These are phyloP conservation scores for Drosophila pallidifrons DNA, from an alignment of 1,140 invertebrate genomes.

Conservation along the genomic window DNA sequence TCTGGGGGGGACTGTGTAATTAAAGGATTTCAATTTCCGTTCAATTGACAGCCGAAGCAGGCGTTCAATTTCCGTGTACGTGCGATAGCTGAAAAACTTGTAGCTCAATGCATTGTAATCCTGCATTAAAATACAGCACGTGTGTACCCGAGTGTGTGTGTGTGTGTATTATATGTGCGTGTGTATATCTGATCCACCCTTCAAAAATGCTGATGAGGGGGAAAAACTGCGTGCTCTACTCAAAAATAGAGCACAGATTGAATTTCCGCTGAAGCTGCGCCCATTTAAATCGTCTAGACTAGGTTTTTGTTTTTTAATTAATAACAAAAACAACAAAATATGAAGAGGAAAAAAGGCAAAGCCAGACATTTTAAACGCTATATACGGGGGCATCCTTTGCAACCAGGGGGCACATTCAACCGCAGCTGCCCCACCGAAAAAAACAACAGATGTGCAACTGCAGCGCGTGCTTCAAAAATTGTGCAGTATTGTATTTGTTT, in stretches of 20 bases:
- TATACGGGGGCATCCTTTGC: conserved; percentile 45
- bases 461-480: conserved; percentile 70
- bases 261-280: conserved; percentile 69
- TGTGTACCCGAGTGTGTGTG: conserved; percentile 13
- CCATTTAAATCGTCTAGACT: conserved; percentile 78
- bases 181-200: conserved; percentile 15
- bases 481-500: conserved; percentile 24
- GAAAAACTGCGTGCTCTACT: background rate
- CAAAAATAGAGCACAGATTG: conserved; percentile 78
- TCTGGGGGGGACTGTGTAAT: conserved; percentile 38
- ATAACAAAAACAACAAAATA: conserved; percentile 46
- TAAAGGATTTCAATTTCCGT: conserved; percentile 62
- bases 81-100: conserved; percentile 31
- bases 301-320: conserved; percentile 72
- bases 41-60: conserved; percentile 46
- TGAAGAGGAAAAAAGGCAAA: conserved; percentile 33
- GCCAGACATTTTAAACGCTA: conserved; percentile 58
- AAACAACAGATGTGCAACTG: conserved; percentile 57
- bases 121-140: conserved; percentile 48
- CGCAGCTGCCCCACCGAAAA: conserved; percentile 56
- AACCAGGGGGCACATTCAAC: conserved; percentile 14
- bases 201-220: background rate
- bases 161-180: background rate
- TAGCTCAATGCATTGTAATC: conserved; percentile 33
- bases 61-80: conserved; percentile 60